phyloP scores from a whole-genome alignment of 2,113 vertebrate species.

The Lutjanus erythropterus region DNA sequence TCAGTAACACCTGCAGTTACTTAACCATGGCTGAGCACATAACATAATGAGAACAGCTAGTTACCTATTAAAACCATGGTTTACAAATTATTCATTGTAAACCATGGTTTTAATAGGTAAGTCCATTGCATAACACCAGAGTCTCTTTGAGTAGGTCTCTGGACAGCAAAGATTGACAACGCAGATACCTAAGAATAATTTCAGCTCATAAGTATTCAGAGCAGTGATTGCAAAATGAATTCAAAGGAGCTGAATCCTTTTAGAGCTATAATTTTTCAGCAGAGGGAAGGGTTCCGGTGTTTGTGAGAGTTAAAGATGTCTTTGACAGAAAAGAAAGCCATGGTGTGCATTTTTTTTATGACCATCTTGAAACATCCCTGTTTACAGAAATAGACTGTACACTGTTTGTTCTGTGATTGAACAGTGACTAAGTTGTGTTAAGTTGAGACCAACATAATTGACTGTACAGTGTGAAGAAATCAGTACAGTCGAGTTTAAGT shows the following conservation, averaged over 20 bases:
- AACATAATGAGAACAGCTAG: neutral
- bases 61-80: slow-evolving; percentile 4
- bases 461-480: slow-evolving; percentile 18
- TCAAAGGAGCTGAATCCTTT: neutral
- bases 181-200: neutral
- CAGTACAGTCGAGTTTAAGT: neutral
- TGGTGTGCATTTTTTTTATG: neutral
- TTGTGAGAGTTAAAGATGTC: neutral
- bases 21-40: neutral
- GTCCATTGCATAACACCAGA: neutral
- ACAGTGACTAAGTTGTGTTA: slow-evolving; percentile 30
- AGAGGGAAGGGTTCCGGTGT: neutral
- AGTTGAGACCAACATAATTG: slow-evolving; percentile 4
- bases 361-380: slow-evolving; percentile 1
- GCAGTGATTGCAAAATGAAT: neutral
- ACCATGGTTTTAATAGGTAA: too few relatives aligned
- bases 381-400: neutral
- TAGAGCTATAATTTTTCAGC: neutral
- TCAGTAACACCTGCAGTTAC: neutral
- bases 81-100: neutral
- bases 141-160: neutral
- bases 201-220: slow-evolving; percentile 12
- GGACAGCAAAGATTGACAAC: neutral
- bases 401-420: neutral
- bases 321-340: neutral